Percentiles rank a stretch among this genome's conserved stretches.
phyloP scores from a whole-genome alignment of 2,888 invertebrate genomes.

The Tetragnatha montana region DNA sequence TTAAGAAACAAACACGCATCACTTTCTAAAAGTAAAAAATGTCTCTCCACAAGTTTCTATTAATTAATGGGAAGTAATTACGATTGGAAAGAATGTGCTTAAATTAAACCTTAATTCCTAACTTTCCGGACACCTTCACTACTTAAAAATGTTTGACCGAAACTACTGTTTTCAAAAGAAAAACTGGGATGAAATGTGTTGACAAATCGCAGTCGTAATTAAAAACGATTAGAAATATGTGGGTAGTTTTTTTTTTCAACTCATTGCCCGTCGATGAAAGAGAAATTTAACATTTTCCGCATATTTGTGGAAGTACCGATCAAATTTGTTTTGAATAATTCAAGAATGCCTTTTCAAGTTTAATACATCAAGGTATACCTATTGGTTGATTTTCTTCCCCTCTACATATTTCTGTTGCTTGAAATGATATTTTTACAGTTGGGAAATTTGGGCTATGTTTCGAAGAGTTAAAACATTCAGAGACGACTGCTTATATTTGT shows the following conservation, averaged over 20 bases:
- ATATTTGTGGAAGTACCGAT: constrained; percentile 28
- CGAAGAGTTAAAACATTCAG: too few species aligned
- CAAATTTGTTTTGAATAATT: neutral
- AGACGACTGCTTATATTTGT: too few species aligned
- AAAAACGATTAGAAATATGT: constrained; percentile 52
- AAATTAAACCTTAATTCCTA: constrained; percentile 54
- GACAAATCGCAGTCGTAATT: constrained; percentile 55
- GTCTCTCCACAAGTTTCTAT: constrained; percentile 31
- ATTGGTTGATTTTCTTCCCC: neutral
- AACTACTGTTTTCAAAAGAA: constrained; percentile 20
- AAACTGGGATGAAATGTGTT: constrained; percentile 41
- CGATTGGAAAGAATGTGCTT: constrained; percentile 40
- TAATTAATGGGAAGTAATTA: constrained; percentile 65
- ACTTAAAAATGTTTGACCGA: constrained; percentile 31
- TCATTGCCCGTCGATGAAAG: constrained; percentile 9
- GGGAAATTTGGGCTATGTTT: neutral
- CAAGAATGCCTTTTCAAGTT: neutral
- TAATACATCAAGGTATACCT: neutral
- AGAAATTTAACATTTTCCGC: constrained; percentile 33
- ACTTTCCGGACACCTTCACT: constrained; percentile 17
- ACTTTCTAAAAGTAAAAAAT: constrained; percentile 10
- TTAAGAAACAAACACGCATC: neutral
- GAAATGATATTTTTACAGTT: neutral
- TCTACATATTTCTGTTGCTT: neutral
- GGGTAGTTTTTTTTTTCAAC: neutral